Percentiles rank a stretch among this genome's conserved stretches.
These are phyloP conservation scores for Pachycephala philippinensis DNA, from an alignment of 2,113 vertebrate species.

Conservation along the genomic window DNA sequence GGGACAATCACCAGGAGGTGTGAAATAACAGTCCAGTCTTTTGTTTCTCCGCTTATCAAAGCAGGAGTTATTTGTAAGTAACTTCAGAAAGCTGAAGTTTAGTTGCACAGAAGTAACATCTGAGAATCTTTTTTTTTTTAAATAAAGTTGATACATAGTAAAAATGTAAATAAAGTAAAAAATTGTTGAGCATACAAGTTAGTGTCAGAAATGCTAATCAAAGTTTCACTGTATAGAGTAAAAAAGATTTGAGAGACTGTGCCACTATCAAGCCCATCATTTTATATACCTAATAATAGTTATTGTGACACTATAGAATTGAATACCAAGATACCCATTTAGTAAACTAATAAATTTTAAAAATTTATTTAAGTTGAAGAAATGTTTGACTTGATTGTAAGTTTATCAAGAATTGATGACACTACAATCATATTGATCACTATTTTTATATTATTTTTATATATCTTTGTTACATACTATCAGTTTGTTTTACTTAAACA, in stretches of 20 bases:
- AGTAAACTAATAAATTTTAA: not conserved
- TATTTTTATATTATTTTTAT: not conserved
- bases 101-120: not conserved
- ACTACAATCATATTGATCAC: not conserved
- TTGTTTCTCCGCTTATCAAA: not conserved
- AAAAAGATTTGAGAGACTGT: not conserved
- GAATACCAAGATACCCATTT: not conserved
- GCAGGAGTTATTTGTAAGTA: not conserved
- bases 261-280: not conserved
- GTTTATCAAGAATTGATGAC: not conserved
- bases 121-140: not conserved
- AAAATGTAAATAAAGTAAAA: not conserved
- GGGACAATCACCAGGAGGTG: not conserved
- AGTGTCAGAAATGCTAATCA: not conserved
- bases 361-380: not conserved
- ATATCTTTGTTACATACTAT: rapidly evolving
- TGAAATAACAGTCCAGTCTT: not conserved
- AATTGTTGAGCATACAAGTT: not conserved
- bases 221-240: not conserved
- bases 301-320: not conserved
- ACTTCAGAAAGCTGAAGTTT: not conserved
- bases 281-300: not conserved
- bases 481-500: not conserved
- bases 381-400: not conserved
- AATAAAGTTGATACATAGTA: not conserved